Evolutionary conservation across 2,888 invertebrate genomes (phyloP), one percentile per base, ranked within the genome.

Genomic region (Trachelus stipa): DNA sequence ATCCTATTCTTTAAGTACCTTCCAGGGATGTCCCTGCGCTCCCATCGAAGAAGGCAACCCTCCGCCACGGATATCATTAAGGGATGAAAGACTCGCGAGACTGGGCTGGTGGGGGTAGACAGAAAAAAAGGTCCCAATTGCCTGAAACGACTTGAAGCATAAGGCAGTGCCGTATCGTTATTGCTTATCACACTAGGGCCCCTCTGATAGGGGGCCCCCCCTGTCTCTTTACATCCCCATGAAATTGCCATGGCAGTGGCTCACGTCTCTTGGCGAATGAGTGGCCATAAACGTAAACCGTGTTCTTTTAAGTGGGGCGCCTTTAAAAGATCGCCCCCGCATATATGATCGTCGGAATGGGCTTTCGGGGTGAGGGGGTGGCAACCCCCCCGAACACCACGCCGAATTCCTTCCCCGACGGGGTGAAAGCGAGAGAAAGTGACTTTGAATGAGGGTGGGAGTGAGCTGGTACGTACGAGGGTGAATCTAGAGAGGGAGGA

Each of bases 251-350:
- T 34, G 71, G 71, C 31, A 71, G 31, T 71, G 71, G 71, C 77
- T 75, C 75, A 71, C 76, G 73, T 68, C 74, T 34, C 76, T 56
- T 75, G 82, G 79, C 85, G 90, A 91, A 90, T 87, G 90, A 91
- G 90, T 87, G 88, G 88, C 90, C 87, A 91, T 91, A 91, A 91
- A 91, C 91, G 90, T 91, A 90, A 91, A 91, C 88, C 90, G 90
- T 91, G 91, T 91, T 91, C 90, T 89, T 90, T 91, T 91, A 91
- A 91, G 90, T 89, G 91, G 89, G 88, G 87, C 87, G 89, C 90
- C 87, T 91, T 91, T 89, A 90, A 90, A 89, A 91, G 89, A 90
- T 89, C 90, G 88, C 85, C 87, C 85, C 83, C 84, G 86, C 87
- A 88, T 88, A 89, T 90, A 90, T 89, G 90, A 88, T 89, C 87